Conservation (phyloP, 2,113 vertebrate species). For the Dermatemys mawii region DNA sequence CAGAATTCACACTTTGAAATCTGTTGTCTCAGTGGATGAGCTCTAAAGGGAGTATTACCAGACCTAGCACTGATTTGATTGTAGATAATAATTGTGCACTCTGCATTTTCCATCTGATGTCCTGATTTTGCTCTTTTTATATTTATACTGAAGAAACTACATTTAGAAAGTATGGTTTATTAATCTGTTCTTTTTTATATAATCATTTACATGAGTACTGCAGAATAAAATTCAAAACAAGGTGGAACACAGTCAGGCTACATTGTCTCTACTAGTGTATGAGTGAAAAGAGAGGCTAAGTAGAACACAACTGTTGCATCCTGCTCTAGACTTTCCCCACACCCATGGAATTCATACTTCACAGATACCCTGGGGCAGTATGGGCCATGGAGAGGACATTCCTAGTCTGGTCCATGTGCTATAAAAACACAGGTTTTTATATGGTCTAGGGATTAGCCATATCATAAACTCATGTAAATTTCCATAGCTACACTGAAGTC, state of each 20-base stretch:
- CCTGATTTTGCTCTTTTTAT: background rate
- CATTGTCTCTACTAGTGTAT: accelerated
- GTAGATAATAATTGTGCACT: background rate
- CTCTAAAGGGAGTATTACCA: slow-evolving; percentile 32
- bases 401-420: background rate
- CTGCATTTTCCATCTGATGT: accelerated
- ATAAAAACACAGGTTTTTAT: background rate
- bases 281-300: accelerated
- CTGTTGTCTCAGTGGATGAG: slow-evolving; percentile 58
- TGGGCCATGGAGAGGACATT: background rate
- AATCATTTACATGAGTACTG: background rate
- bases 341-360: background rate
- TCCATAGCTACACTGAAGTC: accelerated
- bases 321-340: background rate
- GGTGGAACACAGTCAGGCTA: background rate
- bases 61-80: slow-evolving; percentile 20
- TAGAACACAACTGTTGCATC: background rate
- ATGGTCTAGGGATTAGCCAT: accelerated
- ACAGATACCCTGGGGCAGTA: background rate
- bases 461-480: accelerated
- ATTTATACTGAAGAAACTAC: background rate
- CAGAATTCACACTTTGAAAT: slow-evolving; percentile 9
- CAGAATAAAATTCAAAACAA: background rate
- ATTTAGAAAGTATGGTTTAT: background rate
- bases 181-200: background rate